Conservation (phyloP, 2,113 vertebrate genomes). For the Sus scrofa region T2T-Sscrofa CM000812.6:190978501-190979000, state of each 20-base stretch:
- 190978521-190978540: background rate
- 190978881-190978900: background rate
- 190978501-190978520: background rate
- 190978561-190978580: background rate
- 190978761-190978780: background rate
- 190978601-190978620: background rate
- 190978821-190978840: background rate
- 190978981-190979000: background rate
- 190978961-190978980: conserved; percentile 43
- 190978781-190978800: background rate
- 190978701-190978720: background rate
- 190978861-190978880: background rate
- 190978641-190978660: background rate
- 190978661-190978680: background rate
- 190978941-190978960: background rate
- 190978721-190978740: conserved; percentile 10
- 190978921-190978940: background rate
- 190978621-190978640: background rate
- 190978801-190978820: conserved; percentile 13
- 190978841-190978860: conserved; percentile 11
- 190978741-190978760: conserved; percentile 32
- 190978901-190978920: background rate
- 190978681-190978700: background rate
- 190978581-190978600: background rate
- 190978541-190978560: background rate